phyloP scores from a whole-genome alignment of 2,797 vertebrate species.

The Catamblyrhynchus diadema region DNA sequence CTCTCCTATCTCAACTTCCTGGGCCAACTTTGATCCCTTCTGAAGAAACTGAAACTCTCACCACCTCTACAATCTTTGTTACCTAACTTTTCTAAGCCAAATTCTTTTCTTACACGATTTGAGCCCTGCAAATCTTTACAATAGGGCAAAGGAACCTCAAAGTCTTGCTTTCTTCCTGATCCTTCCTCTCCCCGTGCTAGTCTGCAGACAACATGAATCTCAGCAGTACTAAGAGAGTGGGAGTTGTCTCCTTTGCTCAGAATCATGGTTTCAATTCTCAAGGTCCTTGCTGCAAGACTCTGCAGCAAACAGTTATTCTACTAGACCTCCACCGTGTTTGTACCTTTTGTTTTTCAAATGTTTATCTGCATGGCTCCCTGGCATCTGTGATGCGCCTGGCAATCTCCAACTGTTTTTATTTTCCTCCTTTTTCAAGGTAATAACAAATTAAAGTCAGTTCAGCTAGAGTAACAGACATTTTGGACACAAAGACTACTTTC shows the following conservation, averaged over 20 bases:
- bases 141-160: neutral
- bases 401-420: neutral
- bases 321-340: neutral
- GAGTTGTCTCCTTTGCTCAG: neutral
- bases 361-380: neutral
- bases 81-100: neutral
- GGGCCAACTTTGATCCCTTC: neutral
- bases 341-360: neutral
- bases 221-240: neutral
- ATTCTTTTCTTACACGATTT: neutral
- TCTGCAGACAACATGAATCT: neutral
- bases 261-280: rapidly evolving
- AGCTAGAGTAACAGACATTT: neutral
- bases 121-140: neutral
- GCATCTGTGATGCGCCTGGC: neutral
- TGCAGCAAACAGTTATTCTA: neutral
- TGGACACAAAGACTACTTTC: neutral
- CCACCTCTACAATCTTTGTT: neutral
- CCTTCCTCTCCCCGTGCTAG: neutral
- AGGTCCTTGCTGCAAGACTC: neutral
- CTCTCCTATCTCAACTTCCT: neutral
- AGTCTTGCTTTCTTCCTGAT: neutral
- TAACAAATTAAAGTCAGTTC: neutral
- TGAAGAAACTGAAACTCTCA: neutral
- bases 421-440: neutral